A percentile compares a stretch with the other conserved stretches of the same genome.
Evolutionary conservation across 2,888 invertebrate genomes (phyloP).

Genomic region (Agrilus cyanescens): DNA sequence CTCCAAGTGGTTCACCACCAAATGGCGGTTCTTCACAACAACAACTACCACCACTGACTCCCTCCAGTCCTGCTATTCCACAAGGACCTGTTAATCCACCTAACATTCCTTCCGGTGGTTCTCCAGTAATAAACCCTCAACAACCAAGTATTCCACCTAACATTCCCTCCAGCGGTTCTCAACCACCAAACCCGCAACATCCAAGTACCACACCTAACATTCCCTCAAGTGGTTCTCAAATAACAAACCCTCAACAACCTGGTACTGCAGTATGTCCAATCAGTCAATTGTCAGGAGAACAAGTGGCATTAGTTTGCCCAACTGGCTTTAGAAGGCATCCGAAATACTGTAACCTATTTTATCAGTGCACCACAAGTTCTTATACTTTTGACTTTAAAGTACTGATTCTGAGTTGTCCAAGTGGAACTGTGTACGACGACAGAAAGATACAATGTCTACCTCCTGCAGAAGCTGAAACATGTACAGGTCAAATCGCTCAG

Average conservation of each 20-base stretch:
- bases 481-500: slow-evolving; percentile 44
- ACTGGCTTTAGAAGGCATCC: slow-evolving; percentile 76
- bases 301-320: slow-evolving; percentile 64
- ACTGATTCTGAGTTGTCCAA: slow-evolving; percentile 63
- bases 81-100: too few relatives aligned
- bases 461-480: slow-evolving; percentile 46
- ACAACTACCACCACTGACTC: too few relatives aligned
- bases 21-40: too few relatives aligned
- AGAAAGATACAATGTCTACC: slow-evolving; percentile 58
- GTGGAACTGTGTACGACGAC: slow-evolving; percentile 65
- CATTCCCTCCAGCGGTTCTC: neutral
- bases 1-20: too few relatives aligned
- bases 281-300: slow-evolving; percentile 55
- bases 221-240: neutral
- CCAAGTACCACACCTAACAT: neutral
- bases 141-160: too few relatives aligned
- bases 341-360: slow-evolving; percentile 71
- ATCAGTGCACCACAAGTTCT: slow-evolving; percentile 62
- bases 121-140: too few relatives aligned
- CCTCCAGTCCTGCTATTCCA: too few relatives aligned
- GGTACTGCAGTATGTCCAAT: slow-evolving; percentile 31
- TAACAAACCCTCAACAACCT: neutral
- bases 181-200: neutral
- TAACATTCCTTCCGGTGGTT: too few relatives aligned
- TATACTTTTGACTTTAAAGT: slow-evolving; percentile 60